phyloP scores from a whole-genome alignment of 1,140 invertebrate genomes.

The Leptinotarsa lineolata region DNA sequence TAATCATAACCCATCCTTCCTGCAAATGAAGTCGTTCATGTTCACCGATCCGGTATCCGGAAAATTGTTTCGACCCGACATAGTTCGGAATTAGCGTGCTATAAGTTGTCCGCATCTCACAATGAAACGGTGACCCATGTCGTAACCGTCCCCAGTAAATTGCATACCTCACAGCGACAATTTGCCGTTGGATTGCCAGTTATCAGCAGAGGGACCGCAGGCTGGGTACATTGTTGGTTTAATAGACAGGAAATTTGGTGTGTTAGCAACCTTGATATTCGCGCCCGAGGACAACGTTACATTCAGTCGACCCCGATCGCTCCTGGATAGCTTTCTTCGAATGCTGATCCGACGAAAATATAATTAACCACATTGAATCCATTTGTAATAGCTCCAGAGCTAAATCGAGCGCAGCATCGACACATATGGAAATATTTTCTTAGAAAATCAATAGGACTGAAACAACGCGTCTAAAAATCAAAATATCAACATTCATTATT shows the following conservation, averaged over 20 bases:
- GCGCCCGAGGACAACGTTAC: background rate
- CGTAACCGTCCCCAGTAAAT: conserved; percentile 27
- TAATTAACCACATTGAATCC: background rate
- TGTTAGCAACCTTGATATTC: conserved; percentile 12
- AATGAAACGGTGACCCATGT: conserved; percentile 18
- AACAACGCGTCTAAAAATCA: too few species aligned
- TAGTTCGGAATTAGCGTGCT: conserved; percentile 23
- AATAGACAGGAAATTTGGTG: conserved; percentile 23
- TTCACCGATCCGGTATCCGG: too few species aligned
- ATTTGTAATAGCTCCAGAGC: background rate
- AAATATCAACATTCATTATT: too few species aligned
- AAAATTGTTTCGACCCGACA: conserved; percentile 2
- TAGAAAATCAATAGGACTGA: too few species aligned
- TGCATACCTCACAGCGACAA: conserved; percentile 32
- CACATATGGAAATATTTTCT: too few species aligned
- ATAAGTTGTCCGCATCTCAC: background rate
- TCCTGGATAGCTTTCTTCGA: background rate
- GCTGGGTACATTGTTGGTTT: conserved; percentile 16
- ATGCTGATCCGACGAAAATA: background rate
- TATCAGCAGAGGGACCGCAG: conserved; percentile 25
- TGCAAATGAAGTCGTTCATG: too few species aligned
- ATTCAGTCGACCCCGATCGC: background rate
- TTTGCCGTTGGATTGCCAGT: conserved; percentile 26
- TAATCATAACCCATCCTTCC: too few species aligned
- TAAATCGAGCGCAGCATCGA: too few species aligned